Percentiles rank a stretch among this genome's conserved stretches.
Evolutionary conservation across 2,888 invertebrate species (phyloP).

Genomic region (Loripinus fragilis): DNA sequence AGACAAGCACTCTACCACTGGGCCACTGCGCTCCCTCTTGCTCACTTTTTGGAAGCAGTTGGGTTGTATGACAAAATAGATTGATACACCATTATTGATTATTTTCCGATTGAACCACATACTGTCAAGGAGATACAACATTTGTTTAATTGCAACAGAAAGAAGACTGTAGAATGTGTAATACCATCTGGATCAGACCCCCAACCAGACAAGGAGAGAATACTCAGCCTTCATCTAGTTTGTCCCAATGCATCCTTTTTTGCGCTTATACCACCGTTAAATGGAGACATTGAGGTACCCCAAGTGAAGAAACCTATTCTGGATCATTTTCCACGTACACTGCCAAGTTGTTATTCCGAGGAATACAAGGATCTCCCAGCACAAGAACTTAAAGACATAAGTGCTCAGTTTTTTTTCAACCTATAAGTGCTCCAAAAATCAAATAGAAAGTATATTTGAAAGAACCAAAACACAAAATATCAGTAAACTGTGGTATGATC

Average conservation of each 20-base stretch:
- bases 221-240: neutral
- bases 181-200: conserved; percentile 14
- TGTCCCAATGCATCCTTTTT: conserved; percentile 24
- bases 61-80: no score
- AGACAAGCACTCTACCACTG: no score
- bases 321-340: neutral
- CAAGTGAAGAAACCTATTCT: neutral
- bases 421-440: neutral
- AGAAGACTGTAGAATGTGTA: conserved; percentile 19
- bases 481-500: conserved; percentile 26
- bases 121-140: conserved; percentile 22
- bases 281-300: neutral
- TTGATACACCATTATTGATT: no score
- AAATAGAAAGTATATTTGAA: conserved; percentile 10
- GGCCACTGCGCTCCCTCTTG: no score
- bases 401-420: neutral
- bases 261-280: neutral
- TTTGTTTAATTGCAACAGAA: conserved; percentile 5
- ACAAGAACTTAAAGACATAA: neutral
- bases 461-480: conserved; percentile 6
- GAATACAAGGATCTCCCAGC: neutral
- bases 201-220: conserved; percentile 3
- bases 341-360: neutral
- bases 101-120: conserved; percentile 19
- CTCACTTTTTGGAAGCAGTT: no score